Percentiles rank a stretch among this genome's conserved stretches.
Conservation (phyloP, 2,113 vertebrate species). For the Cynoglossus semilaevis region DNA sequence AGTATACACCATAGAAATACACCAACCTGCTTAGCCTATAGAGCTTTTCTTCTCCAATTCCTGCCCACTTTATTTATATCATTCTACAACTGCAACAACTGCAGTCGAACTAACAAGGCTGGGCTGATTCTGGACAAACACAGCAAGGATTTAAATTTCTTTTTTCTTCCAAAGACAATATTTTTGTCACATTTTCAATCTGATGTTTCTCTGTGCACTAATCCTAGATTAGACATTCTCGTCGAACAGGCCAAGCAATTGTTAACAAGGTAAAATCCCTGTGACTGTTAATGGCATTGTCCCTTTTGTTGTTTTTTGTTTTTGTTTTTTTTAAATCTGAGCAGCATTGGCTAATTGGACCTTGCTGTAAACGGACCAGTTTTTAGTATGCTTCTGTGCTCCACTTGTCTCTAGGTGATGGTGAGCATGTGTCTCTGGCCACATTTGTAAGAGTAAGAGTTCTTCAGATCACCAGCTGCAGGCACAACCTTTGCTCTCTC, state of each 20-base stretch:
- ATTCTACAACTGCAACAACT: conserved; percentile 57
- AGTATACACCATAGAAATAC: too few species aligned
- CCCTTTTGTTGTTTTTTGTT: background rate
- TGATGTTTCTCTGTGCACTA: conserved; percentile 21
- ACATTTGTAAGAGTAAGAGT: conserved; percentile 38
- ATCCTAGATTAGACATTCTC: conserved; percentile 15
- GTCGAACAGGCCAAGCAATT: conserved; percentile 10
- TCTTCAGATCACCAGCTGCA: conserved; percentile 58
- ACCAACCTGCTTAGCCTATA: too few species aligned
- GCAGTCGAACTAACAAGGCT: conserved; percentile 52
- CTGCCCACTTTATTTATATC: conserved; percentile 33
- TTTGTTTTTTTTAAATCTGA: background rate
- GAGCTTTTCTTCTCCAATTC: too few species aligned
- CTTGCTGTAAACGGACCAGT: conserved; percentile 34
- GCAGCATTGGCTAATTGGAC: conserved; percentile 5
- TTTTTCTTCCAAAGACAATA: conserved; percentile 20
- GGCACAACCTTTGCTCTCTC: conserved; percentile 70
- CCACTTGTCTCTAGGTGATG: conserved; percentile 55
- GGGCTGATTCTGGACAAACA: conserved; percentile 50
- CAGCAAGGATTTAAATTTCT: conserved; percentile 24
- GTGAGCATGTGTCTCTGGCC: conserved; percentile 62
- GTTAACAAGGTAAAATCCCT: too few species aligned
- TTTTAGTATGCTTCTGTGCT: conserved; percentile 30
- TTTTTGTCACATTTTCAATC: conserved; percentile 22
- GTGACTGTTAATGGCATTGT: too few species aligned